phyloP scores from a whole-genome alignment of 2,888 invertebrate genomes.

The Diarsia mendica region DNA sequence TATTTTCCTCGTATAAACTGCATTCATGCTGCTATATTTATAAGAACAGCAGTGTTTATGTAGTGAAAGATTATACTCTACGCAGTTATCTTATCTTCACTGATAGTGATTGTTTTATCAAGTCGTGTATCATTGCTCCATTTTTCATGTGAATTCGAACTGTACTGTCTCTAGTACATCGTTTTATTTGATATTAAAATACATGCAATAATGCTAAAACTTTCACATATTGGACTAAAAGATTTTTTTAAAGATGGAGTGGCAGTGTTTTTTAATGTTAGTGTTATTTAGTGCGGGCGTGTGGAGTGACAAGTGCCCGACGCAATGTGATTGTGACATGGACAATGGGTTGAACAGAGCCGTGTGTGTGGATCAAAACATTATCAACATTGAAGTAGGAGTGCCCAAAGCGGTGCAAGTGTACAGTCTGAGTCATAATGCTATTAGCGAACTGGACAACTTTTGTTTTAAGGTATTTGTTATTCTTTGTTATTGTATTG shows the following conservation, averaged over 20 bases:
- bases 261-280: conserved; percentile 69
- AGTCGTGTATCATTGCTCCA: conserved; percentile 80
- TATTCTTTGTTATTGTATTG: conserved; percentile 9
- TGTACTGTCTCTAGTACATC: conserved; percentile 71
- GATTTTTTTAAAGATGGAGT: conserved; percentile 77
- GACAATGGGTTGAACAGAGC: conserved; percentile 87
- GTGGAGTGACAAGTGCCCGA: conserved; percentile 84
- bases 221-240: conserved; percentile 56
- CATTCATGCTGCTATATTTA: conserved; percentile 28
- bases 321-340: conserved; percentile 89
- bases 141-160: conserved; percentile 74
- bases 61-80: conserved; percentile 66
- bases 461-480: conserved; percentile 90
- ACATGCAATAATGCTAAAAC: conserved; percentile 77
- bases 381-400: conserved; percentile 90
- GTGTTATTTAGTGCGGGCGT: conserved; percentile 65
- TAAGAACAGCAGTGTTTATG: conserved; percentile 48
- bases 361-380: conserved; percentile 89
- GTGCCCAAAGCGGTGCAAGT: conserved; percentile 91
- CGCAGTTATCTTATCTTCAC: conserved; percentile 79
- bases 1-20: conserved; percentile 42
- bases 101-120: conserved; percentile 82
- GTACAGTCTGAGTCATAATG: conserved; percentile 91
- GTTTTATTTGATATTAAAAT: conserved; percentile 59
- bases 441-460: conserved; percentile 91